Base-by-base conservation (phyloP, 2,888 invertebrate species). In the Lamproptera curius region DNA sequence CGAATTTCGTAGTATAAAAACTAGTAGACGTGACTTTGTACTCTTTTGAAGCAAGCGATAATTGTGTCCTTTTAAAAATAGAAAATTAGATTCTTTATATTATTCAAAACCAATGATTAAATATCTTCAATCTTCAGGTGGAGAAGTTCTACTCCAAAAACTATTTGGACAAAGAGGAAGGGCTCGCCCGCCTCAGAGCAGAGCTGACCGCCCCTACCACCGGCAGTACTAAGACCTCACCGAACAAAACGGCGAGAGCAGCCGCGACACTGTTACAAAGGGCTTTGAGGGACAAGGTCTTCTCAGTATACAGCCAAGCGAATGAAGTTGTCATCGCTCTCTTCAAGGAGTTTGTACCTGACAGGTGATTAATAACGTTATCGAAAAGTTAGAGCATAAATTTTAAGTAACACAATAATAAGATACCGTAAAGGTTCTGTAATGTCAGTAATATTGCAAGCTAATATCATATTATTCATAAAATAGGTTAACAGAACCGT, bases 91-190 rank as follows among this genome's bases (percentile, higher is more conserved):
- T n/a, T n/a, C n/a, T n/a, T n/a, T n/a, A n/a, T n/a, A n/a, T n/a
- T n/a, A n/a, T n/a, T n/a, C n/a, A n/a, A n/a, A n/a, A n/a, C n/a
- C n/a, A n/a, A n/a, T n/a, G n/a, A n/a, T n/a, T n/a, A n/a, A n/a
- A n/a, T n/a, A n/a, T n/a, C n/a, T 20, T 20, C 20, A 3, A 6
- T 6, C 6, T 20, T 3, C 64, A 94, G 94, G 94, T 97, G 1
- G 96, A 97, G 74, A 94, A 95, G 67, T 95, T 96, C 75, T 96
- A 95, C 76, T 95, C 96, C 3, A 95, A 96, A 63, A 95, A 95
- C 73, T 97, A 94, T 76, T 90, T 95, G 37, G 96, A 96, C 72
- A 95, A 96, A 67, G 96, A 96, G 70, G 95, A 96, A 65, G 96
- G 96, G 0, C 74, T 97, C n/a, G 90, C 92, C 53, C 89, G 91